phyloP scores from a whole-genome alignment of 1,140 invertebrate species.

The Planococcus citri region DNA sequence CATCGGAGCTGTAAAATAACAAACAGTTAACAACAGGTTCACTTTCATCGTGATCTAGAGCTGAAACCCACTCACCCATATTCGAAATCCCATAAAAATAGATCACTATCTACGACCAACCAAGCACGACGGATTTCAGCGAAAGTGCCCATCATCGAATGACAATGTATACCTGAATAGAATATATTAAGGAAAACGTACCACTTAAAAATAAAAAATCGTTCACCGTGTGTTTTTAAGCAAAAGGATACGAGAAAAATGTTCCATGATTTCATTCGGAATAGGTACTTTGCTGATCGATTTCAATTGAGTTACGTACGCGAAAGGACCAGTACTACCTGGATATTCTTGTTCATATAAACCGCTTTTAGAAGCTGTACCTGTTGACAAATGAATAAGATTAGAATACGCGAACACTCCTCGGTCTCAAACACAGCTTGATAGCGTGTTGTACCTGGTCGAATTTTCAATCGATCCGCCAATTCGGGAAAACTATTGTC shows the following conservation, averaged over 20 bases:
- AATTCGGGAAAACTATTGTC: slow-evolving; percentile 11
- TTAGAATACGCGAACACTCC: too few relatives aligned
- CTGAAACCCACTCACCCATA: slow-evolving; percentile 64
- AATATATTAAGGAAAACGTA: slow-evolving; percentile 20
- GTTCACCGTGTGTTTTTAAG: slow-evolving; percentile 17
- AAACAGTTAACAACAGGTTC: slow-evolving; percentile 6
- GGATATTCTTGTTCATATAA: slow-evolving; percentile 84
- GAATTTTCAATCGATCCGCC: background rate
- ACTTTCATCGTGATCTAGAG: too few relatives aligned
- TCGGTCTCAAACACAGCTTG: too few relatives aligned
- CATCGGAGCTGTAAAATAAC: slow-evolving; percentile 55
- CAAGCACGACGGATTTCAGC: slow-evolving; percentile 91
- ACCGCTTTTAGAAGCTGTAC: slow-evolving; percentile 46
- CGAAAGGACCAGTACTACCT: slow-evolving; percentile 49
- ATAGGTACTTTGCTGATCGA: slow-evolving; percentile 71
- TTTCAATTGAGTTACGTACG: slow-evolving; percentile 62
- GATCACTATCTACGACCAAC: slow-evolving; percentile 94
- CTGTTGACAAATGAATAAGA: background rate
- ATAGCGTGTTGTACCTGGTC: background rate
- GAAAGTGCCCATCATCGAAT: slow-evolving; percentile 92
- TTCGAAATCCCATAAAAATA: slow-evolving; percentile 93
- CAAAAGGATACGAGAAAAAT: slow-evolving; percentile 78
- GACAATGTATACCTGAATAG: slow-evolving; percentile 70
- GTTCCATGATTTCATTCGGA: slow-evolving; percentile 82
- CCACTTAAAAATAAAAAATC: slow-evolving; percentile 18